Conservation (phyloP, 2,888 invertebrate species). For the Drosophila sordidapex region DNA sequence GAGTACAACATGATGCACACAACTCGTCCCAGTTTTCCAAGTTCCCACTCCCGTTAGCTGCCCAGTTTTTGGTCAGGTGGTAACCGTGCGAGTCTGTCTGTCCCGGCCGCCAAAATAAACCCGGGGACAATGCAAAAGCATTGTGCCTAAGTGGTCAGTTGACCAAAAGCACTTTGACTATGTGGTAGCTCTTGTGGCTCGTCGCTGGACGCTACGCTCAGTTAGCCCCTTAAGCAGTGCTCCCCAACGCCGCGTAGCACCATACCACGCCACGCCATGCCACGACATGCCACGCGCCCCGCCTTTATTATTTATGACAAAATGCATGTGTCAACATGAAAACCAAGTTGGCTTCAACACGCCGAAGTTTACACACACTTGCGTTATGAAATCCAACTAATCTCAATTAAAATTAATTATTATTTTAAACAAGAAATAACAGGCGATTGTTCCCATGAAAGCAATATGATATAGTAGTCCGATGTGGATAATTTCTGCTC, state of each 20-base stretch:
- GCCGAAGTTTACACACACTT: neutral
- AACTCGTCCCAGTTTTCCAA: neutral
- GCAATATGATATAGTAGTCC: neutral
- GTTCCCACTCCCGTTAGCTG: neutral
- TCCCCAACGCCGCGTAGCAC: neutral
- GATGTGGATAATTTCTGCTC: neutral
- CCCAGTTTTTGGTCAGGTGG: conserved; percentile 27
- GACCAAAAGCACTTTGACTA: conserved; percentile 81
- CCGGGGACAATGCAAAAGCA: conserved; percentile 60
- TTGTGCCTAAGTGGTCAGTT: conserved; percentile 75
- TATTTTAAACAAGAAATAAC: neutral
- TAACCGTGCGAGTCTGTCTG: conserved; percentile 18
- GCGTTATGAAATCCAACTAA: neutral
- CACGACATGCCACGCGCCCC: neutral
- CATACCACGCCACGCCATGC: neutral
- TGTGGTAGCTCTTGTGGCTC: conserved; percentile 47
- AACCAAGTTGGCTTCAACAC: neutral
- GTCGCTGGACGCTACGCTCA: conserved; percentile 25
- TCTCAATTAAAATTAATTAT: neutral
- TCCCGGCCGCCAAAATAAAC: conserved; percentile 36
- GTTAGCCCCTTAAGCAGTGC: conserved; percentile 52
- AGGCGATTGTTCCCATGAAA: neutral
- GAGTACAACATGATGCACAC: conserved; percentile 11
- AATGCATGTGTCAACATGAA: conserved; percentile 39
- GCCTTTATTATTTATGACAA: conserved; percentile 70